These are phyloP conservation scores for Argynnis bischoffii DNA, from an alignment of 2,888 invertebrate genomes.

Conservation along the genomic window DNA sequence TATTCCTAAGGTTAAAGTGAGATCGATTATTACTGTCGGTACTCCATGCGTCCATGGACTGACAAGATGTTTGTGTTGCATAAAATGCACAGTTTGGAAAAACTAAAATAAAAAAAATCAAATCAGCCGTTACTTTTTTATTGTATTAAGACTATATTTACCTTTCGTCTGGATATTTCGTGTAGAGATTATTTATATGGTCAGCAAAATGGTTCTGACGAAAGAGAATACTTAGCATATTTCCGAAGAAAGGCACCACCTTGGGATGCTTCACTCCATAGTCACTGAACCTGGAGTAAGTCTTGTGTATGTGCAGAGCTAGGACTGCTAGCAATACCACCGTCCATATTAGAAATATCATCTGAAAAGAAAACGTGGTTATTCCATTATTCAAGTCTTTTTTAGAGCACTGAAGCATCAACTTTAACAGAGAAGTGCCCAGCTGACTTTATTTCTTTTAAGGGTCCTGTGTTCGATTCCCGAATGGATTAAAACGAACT, in stretches of 20 bases:
- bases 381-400: too few relatives aligned
- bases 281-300: slow-evolving; percentile 47
- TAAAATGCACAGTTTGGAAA: background rate
- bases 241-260: slow-evolving; percentile 50
- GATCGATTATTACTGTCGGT: too few relatives aligned
- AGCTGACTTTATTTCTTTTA: too few relatives aligned
- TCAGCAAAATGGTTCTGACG: slow-evolving; percentile 43
- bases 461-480: too few relatives aligned
- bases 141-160: slow-evolving; percentile 26
- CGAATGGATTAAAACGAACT: too few relatives aligned
- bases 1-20: too few relatives aligned
- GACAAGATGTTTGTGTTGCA: too few relatives aligned
- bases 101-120: background rate
- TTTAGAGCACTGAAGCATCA: too few relatives aligned
- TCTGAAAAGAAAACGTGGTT: slow-evolving; percentile 24
- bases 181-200: slow-evolving; percentile 44
- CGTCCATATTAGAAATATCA: slow-evolving; percentile 49
- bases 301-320: slow-evolving; percentile 43
- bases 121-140: too few relatives aligned
- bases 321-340: slow-evolving; percentile 42
- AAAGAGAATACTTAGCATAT: slow-evolving; percentile 43
- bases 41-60: too few relatives aligned
- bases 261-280: slow-evolving; percentile 49
- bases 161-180: slow-evolving; percentile 51
- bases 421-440: too few relatives aligned